A percentile compares a stretch with the other conserved stretches of the same genome.
Conservation (phyloP, 2,113 vertebrate species). For the Oreochromis tanganicae region DNA sequence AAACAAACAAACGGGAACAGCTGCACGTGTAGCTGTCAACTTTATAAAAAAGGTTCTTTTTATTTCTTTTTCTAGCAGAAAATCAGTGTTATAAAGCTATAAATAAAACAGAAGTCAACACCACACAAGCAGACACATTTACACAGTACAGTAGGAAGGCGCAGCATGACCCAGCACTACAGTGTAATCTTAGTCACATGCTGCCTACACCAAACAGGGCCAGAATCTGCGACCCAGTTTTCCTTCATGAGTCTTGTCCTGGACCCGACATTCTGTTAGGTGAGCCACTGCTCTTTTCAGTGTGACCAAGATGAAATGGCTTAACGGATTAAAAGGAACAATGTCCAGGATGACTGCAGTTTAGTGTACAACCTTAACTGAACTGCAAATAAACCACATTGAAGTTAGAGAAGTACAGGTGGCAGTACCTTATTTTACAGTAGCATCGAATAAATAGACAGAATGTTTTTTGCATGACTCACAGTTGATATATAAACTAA, state of each 20-base stretch:
- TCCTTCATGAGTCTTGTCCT: not conserved
- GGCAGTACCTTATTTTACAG: not conserved
- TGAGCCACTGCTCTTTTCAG: not conserved
- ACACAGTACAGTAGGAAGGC: constrained; percentile 21
- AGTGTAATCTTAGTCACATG: constrained; percentile 62
- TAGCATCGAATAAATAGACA: not conserved
- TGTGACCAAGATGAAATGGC: not conserved
- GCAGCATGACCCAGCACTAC: constrained; percentile 27
- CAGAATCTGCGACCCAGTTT: constrained; percentile 41
- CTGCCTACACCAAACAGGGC: constrained; percentile 13
- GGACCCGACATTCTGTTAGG: not conserved
- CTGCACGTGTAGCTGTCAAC: not conserved
- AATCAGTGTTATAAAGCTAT: not conserved
- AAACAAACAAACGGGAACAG: not conserved
- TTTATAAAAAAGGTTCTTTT: not conserved
- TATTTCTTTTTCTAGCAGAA: not conserved
- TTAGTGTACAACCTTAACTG: not conserved
- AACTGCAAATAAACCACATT: not conserved
- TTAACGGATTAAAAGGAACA: not conserved
- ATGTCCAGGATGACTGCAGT: not conserved
- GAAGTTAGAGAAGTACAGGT: not conserved
- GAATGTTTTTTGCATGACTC: not conserved
- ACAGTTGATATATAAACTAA: not conserved
- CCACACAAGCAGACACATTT: not conserved
- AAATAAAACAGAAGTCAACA: not conserved